These are phyloP conservation scores for Panorpa germanica DNA, from an alignment of 2,888 invertebrate genomes.

Conservation along the genomic window DNA sequence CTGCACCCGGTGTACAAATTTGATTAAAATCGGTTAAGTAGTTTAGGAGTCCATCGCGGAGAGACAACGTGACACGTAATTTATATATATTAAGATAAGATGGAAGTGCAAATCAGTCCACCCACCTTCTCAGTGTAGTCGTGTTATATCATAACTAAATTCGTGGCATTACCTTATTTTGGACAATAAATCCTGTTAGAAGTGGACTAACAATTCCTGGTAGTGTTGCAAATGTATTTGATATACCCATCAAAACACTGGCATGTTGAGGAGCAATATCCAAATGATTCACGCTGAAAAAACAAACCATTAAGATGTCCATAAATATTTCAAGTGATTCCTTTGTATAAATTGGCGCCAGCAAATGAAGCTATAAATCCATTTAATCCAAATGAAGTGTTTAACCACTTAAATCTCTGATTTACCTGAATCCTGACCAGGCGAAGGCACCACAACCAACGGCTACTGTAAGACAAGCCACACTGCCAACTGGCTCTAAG, in stretches of 20 bases:
- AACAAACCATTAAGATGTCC: constrained; percentile 3
- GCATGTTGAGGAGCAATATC: constrained; percentile 87
- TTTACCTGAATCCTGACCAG: constrained; percentile 78
- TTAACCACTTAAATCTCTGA: too few relatives aligned
- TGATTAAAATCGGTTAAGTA: too few relatives aligned
- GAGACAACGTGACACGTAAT: too few relatives aligned
- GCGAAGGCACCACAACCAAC: constrained; percentile 85
- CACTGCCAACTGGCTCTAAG: constrained; percentile 41
- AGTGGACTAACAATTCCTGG: constrained; percentile 84
- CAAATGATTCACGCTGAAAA: constrained; percentile 56
- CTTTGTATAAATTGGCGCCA: too few relatives aligned
- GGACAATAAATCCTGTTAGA: constrained; percentile 59
- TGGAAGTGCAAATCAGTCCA: not conserved
- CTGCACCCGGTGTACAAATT: too few relatives aligned
- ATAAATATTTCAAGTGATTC: constrained; percentile 4
- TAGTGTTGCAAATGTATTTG: constrained; percentile 78
- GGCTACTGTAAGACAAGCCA: constrained; percentile 72
- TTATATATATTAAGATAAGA: not conserved
- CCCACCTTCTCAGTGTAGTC: not conserved
- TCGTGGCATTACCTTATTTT: constrained; percentile 37
- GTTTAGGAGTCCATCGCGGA: too few relatives aligned
- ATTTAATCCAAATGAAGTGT: too few relatives aligned
- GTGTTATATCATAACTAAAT: too few relatives aligned
- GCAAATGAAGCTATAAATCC: too few relatives aligned
- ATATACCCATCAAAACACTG: constrained; percentile 78